Evolutionary conservation across 2,797 vertebrate species (phyloP), one percentile per base, ranked within the genome.

Genomic region (Cyclura pinguis): DNA sequence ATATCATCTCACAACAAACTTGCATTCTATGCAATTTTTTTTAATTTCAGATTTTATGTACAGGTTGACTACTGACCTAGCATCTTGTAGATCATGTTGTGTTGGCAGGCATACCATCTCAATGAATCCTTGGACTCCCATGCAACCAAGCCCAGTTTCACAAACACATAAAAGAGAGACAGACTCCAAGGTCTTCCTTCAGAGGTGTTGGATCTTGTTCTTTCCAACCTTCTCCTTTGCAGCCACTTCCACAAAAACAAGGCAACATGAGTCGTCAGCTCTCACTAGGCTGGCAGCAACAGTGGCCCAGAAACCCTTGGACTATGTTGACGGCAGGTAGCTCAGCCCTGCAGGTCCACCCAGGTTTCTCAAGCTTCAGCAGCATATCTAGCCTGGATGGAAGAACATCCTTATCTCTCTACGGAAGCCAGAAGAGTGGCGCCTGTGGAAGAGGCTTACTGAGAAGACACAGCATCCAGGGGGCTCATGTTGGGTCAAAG

Each of bases 81-180:
- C 55, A 59, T 59, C 84, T 55, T 85, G 69, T 73, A 74, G 42
- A 85, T 72, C 57, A 20, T 47, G 38, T 42, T 62, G 77, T 62
- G 38, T 10, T 22, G 85, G 14, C 55, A n/a, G 73, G 73, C 85
- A 78, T 62, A 32, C 55, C 57, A 87, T 32, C 55, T 35, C 62
- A 57, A 42, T 78, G 57, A 62, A 47, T 87, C 73, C 38, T 47
- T 27, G 18, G 18, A 27, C 62, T 62, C 73, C 59, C 24, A 62
- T 59, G 72, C 24, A 86, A 86, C 85, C 85, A 77, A 59, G 35
- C 85, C 52, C 73, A 77, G 52, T 14, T 86, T 24, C 52, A 57
- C n/a, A 76, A 86, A 86, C 14, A 76, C 24, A 77, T 86, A 86
- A 86, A 87, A 87, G 55, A 59, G 55, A 42, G 35, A 55, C 55